These are phyloP conservation scores for Asbolus verrucosus DNA, from an alignment of 1,140 invertebrate genomes.

Conservation along the genomic window DNA sequence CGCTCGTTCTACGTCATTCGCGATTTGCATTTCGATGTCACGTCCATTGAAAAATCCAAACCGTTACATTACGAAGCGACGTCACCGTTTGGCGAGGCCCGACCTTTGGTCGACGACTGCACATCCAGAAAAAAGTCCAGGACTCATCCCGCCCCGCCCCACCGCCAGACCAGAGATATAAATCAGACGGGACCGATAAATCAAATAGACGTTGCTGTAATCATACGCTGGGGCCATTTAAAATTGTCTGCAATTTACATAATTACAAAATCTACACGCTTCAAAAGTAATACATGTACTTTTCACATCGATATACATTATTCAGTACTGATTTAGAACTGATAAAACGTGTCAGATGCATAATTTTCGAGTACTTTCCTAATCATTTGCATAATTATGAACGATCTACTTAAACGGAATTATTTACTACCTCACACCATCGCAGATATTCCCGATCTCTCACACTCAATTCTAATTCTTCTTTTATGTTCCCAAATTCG, in stretches of 20 bases:
- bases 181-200: neutral
- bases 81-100: no score
- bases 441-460: no score
- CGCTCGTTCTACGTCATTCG: no score
- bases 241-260: slow-evolving; percentile 26
- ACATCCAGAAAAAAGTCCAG: no score
- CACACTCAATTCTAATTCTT: no score
- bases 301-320: slow-evolving; percentile 31
- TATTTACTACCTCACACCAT: slow-evolving; percentile 16
- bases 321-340: slow-evolving; percentile 26
- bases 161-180: no score
- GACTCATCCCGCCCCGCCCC: no score
- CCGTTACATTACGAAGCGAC: no score
- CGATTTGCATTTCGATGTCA: no score
- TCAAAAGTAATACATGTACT: slow-evolving; percentile 9
- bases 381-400: slow-evolving; percentile 25
- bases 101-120: no score
- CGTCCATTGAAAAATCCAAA: no score
- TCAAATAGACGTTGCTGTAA: neutral
- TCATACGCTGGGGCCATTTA: neutral
- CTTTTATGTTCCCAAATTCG: no score
- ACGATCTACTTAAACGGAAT: neutral
- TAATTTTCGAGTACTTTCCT: slow-evolving; percentile 13
- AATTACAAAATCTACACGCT: slow-evolving; percentile 23
- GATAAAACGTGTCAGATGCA: slow-evolving; percentile 13